Percentiles rank a stretch among this genome's conserved stretches.
Evolutionary conservation across 2,113 vertebrate genomes (phyloP).

Genomic region (Neofelis nebulosa): DNA sequence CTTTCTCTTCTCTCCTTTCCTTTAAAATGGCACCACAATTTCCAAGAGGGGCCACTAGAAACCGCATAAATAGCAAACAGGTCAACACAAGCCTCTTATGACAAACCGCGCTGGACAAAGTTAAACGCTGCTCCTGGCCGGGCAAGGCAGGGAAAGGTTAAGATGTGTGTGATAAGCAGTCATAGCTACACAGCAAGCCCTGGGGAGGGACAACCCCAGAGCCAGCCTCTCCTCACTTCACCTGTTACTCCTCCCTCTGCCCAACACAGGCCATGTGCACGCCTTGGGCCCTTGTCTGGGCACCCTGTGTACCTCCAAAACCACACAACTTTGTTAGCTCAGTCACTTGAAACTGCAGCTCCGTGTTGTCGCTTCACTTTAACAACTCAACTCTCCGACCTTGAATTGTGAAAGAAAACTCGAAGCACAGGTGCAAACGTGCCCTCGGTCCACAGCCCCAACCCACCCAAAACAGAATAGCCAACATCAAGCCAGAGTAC

Average conservation of each 20-base stretch:
- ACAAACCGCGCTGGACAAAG: background rate
- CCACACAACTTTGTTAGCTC: background rate
- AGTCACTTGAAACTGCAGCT: background rate
- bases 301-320: background rate
- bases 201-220: accelerated
- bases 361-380: background rate
- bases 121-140: background rate
- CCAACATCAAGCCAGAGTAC: background rate
- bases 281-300: too few species aligned
- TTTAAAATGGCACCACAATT: background rate
- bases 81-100: background rate
- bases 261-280: background rate
- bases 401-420: background rate
- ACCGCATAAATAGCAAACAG: background rate
- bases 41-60: background rate
- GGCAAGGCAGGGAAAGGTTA: background rate
- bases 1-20: background rate
- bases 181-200: too few species aligned
- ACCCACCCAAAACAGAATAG: background rate
- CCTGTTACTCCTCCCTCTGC: background rate
- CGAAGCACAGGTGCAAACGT: background rate
- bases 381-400: background rate
- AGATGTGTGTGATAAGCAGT: background rate
- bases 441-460: background rate
- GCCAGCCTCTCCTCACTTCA: background rate